A percentile compares a stretch with the other conserved stretches of the same genome.
Evolutionary conservation across 2,888 invertebrate genomes (phyloP).

Genomic region (Chorisops tibialis): DNA sequence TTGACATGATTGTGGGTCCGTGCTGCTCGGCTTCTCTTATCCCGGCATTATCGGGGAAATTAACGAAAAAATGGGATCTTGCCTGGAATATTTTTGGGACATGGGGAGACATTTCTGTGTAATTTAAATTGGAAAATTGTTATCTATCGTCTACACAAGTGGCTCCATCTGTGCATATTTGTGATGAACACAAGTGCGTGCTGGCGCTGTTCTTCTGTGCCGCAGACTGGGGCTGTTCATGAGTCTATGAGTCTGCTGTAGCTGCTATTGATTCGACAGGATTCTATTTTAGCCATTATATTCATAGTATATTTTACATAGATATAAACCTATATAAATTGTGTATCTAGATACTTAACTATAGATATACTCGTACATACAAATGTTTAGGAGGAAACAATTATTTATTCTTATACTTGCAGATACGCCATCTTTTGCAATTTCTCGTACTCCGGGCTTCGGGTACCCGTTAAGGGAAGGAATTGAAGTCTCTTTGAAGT

Average conservation of each 20-base stretch:
- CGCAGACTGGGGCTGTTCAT: neutral
- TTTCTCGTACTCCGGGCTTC: constrained; percentile 89
- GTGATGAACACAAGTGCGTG: neutral
- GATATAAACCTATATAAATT: too few relatives aligned
- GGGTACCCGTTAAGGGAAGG: constrained; percentile 86
- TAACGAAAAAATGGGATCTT: neutral
- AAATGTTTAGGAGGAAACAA: neutral
- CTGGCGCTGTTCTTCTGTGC: neutral
- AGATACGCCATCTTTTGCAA: constrained; percentile 91
- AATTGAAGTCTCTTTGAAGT: constrained; percentile 82
- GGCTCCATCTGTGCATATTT: constrained; percentile 9
- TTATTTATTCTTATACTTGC: constrained; percentile 40
- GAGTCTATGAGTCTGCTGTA: constrained; percentile 22
- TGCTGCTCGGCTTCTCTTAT: neutral
- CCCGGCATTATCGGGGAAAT: neutral
- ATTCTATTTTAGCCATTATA: neutral
- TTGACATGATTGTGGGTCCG: neutral
- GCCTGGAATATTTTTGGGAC: neutral
- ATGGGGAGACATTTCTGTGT: constrained; percentile 1
- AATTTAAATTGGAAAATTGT: constrained; percentile 31
- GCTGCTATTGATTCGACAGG: constrained; percentile 31
- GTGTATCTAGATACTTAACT: too few relatives aligned
- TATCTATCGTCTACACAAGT: constrained; percentile 7
- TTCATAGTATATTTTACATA: too few relatives aligned
- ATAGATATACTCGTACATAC: neutral